Evolutionary conservation across 2,888 invertebrate species (phyloP), one percentile per base, ranked within the genome.

Genomic region (Dilophus febrilis): DNA sequence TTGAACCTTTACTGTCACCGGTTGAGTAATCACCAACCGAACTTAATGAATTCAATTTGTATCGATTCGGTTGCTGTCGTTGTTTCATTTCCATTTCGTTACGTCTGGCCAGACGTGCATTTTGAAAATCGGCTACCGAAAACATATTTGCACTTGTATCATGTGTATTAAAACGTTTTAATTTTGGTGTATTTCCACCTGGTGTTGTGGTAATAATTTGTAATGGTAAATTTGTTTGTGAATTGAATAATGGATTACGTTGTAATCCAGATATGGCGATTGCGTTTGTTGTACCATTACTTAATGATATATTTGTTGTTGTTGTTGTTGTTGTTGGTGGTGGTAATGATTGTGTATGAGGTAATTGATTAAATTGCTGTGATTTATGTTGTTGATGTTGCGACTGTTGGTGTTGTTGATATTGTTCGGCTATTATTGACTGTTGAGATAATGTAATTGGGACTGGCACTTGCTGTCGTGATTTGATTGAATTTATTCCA

Each of bases 81-180:
- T 61, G 58, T 45, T 58, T 59, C 50, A 61, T 47, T 51, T 62
- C 62, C 42, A 59, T 57, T 50, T 62, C 61, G 44, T 62, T 62
- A 34, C 62, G 59, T 16, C 62, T 51, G 28, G 60, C 61, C 40
- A 62, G 49, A 30, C 62, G 56, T 31, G 62, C 62, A 49, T 62
- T 60, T 49, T 62, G 62, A 47, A 62, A 62, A 44, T 62, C 62
- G 2, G 61, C 59, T 35, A 62, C 62, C 31, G 62, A 62, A 52
- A 62, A 62, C 61, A 62, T 62, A 48, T 62, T 62, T 26, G 61
- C 57, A 49, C 61, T 61, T 12, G 58, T 60, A 40, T 62, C 62
- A 46, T 62, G 62, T 43, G 62, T 62, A 51, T 61, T 62, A 42
- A 59, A 62, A 28, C 62, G 54, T 41, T 62, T 52, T 47, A 61